Evolutionary conservation across 2,888 invertebrate genomes (phyloP).

Genomic region (Apocheima hispidaria): DNA sequence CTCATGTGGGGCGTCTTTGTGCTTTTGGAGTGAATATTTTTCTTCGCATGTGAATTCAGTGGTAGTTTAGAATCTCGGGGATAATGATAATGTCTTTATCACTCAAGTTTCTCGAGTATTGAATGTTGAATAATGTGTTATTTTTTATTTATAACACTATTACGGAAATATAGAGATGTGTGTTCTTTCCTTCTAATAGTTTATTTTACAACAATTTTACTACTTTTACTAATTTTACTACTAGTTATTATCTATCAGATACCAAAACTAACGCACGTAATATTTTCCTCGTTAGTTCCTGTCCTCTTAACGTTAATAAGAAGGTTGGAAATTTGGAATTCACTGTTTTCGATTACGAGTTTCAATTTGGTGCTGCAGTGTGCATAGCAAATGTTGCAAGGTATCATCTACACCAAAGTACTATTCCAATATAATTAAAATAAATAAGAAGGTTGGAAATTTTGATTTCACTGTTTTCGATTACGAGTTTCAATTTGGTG

Average conservation of each 20-base stretch:
- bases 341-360: neutral
- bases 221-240: too few relatives aligned
- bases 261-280: neutral
- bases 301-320: too few relatives aligned
- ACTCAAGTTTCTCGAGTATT: slow-evolving; percentile 31
- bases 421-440: slow-evolving; percentile 21
- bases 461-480: too few relatives aligned
- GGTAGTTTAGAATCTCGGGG: slow-evolving; percentile 35
- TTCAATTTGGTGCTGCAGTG: neutral
- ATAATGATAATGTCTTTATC: slow-evolving; percentile 45
- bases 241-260: neutral
- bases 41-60: slow-evolving; percentile 36
- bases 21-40: slow-evolving; percentile 39
- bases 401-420: slow-evolving; percentile 2
- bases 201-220: too few relatives aligned
- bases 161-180: neutral
- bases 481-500: slow-evolving; percentile 6
- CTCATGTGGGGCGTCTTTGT: slow-evolving; percentile 56
- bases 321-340: too few relatives aligned
- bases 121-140: slow-evolving; percentile 9
- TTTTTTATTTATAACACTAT: slow-evolving; percentile 2
- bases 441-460: too few relatives aligned
- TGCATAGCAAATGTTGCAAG: slow-evolving; percentile 7
- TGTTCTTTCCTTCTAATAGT: neutral
- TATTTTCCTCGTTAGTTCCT: too few relatives aligned